Percentiles rank a stretch among this genome's conserved stretches.
Evolutionary conservation across 1,140 invertebrate genomes (phyloP).

Genomic region (Stenopsyche tienmushanensis): DNA sequence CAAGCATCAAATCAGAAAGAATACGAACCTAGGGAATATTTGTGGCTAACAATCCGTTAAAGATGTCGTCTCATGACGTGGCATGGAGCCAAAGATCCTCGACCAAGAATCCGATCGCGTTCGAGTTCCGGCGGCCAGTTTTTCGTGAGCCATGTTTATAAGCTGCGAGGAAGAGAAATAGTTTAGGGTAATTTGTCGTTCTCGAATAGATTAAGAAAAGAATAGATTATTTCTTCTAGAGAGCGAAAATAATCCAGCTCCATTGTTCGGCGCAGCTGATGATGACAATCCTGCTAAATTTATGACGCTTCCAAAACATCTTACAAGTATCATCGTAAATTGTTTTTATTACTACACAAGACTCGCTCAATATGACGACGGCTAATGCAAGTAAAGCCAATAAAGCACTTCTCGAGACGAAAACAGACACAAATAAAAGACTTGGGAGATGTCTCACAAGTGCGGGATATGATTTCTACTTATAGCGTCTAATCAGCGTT

Average conservation of each 20-base stretch:
- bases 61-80: neutral
- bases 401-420: no score
- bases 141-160: neutral
- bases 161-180: conserved; percentile 8
- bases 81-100: conserved; percentile 1
- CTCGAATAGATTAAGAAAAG: conserved; percentile 21
- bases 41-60: no score
- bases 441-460: no score
- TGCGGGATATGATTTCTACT: no score
- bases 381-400: no score
- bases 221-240: conserved; percentile 3
- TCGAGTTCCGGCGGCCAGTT: neutral
- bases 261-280: neutral
- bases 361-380: no score
- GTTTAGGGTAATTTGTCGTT: conserved; percentile 20
- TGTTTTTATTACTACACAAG: no score
- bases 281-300: neutral
- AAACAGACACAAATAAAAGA: no score
- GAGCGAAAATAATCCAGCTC: conserved; percentile 7
- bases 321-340: no score
- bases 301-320: neutral
- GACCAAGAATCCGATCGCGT: neutral
- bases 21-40: no score
- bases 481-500: no score
- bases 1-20: no score